Evolutionary conservation across 1,140 invertebrate genomes (phyloP), one percentile per base, ranked within the genome.

Genomic region (Caenorhabditis briggsae): DNA sequence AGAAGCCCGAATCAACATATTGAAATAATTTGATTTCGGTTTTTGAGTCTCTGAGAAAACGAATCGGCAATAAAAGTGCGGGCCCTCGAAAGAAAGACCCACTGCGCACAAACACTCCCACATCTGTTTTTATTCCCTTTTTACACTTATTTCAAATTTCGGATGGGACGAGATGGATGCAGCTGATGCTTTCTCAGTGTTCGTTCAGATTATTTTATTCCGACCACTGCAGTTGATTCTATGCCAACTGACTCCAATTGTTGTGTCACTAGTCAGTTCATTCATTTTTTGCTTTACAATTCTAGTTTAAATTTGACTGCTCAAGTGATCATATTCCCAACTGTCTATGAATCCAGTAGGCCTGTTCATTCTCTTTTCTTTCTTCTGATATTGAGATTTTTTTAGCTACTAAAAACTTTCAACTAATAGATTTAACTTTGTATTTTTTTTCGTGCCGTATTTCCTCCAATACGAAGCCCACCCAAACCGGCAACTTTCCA

Each of bases 21-120:
- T 78, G 70, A 78, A 78, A 78, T 78, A 78, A 78, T 78, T 78
- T 78, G 70, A 78, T 78, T 78, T 46, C 20, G 70, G n/a, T 18
- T 70, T 70, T 70, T 16, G 9, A 70, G 43, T 70, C 11, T 41
- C 46, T 78, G 70, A 50, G 70, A 78, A 33, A 78, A 78, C n/a
- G 46, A 48, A 48, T 70, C 33, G 65, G 43, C 41, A 78, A 78
- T 50, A 78, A 48, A 78, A 48, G 70, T 78, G 70, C 33, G 14
- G 9, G 64, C 33, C 33, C 33, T 3, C 33, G 33, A 33, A 33
- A 33, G 16, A 46, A 16, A 43, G 64, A 78, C 9, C 5, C 65
- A 20, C 65, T 78, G 70, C 70, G 70, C 70, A 78, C 43, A 78
- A 48, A 78, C 20, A 78, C 46, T 61, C 8, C 43, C 70, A 41